These are phyloP conservation scores for Taurulus bubalis DNA, from an alignment of 2,113 vertebrate genomes.

Conservation along the genomic window DNA sequence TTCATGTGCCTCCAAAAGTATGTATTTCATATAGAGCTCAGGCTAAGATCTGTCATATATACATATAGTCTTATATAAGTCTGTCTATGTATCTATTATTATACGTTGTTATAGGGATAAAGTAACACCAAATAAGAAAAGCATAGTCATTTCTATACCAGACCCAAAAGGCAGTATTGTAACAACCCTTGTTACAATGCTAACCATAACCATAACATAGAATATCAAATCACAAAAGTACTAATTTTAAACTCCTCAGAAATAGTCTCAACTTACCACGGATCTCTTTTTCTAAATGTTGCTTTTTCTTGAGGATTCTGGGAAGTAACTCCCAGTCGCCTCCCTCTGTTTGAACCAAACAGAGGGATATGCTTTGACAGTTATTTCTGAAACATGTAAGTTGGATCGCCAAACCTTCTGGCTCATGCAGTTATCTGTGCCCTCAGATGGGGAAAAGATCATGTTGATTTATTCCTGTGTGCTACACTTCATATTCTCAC, in stretches of 20 bases:
- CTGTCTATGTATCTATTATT: neutral
- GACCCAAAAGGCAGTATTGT: too few species aligned
- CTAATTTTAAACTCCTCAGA: neutral
- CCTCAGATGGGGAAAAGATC: constrained; percentile 22
- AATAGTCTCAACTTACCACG: neutral
- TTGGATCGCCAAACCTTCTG: constrained; percentile 23
- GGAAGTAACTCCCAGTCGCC: neutral
- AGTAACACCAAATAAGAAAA: neutral
- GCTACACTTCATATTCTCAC: neutral
- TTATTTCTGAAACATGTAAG: constrained; percentile 19
- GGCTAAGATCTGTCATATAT: neutral
- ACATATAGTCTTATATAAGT: neutral
- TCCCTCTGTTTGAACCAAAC: constrained; percentile 12
- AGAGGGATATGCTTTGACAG: constrained; percentile 7
- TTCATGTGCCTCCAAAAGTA: neutral
- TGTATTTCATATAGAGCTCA: neutral
- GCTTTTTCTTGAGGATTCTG: constrained; percentile 3
- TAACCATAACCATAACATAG: too few species aligned
- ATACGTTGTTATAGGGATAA: neutral
- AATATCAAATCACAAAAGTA: neutral
- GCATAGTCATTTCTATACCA: too few species aligned
- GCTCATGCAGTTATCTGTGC: neutral
- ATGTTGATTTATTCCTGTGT: constrained; percentile 11
- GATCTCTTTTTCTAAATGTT: neutral
- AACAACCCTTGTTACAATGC: too few species aligned